These are phyloP conservation scores for Strongylocentrotus purpuratus DNA, from an alignment of 35 echinoderm and acorn worm genomes.

Conservation along the genomic window DNA sequence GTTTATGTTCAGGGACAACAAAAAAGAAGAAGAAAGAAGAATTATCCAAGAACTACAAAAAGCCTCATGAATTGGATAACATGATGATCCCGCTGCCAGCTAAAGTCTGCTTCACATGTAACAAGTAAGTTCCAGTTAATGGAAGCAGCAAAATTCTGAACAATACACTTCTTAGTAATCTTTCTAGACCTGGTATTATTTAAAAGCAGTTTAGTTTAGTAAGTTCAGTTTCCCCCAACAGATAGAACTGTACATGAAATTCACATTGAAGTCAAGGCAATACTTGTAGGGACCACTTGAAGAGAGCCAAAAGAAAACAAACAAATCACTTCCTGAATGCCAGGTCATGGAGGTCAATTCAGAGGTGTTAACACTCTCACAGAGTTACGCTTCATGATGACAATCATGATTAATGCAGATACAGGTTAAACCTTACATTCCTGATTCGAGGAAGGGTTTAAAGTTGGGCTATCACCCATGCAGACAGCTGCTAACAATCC, in stretches of 20 bases:
- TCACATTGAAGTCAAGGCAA: not conserved
- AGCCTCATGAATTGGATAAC: slow-evolving; percentile 92
- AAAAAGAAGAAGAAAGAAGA: slow-evolving; percentile 90
- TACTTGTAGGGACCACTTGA: not conserved
- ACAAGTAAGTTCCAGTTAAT: slow-evolving; percentile 74
- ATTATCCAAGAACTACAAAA: slow-evolving; percentile 73
- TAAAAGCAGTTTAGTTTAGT: too few relatives aligned
- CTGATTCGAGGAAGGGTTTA: too few relatives aligned
- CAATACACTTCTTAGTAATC: too few relatives aligned
- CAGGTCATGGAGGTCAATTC: not conserved
- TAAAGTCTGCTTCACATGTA: slow-evolving; percentile 91
- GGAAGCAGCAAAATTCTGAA: too few relatives aligned
- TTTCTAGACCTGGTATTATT: too few relatives aligned
- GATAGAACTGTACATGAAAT: too few relatives aligned
- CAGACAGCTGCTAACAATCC: too few relatives aligned
- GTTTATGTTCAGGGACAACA: slow-evolving; percentile 65
- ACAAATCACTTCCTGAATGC: not conserved
- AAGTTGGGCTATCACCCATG: too few relatives aligned
- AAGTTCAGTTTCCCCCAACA: too few relatives aligned
- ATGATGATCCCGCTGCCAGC: slow-evolving; percentile 93
- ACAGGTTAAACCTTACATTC: too few relatives aligned
- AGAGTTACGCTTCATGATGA: not conserved
- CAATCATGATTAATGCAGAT: not conserved
- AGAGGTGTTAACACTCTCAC: not conserved
- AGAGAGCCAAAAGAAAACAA: not conserved